These are phyloP conservation scores for Diachasmimorpha longicaudata DNA, from an alignment of 1,140 invertebrate species.

Conservation along the genomic window DNA sequence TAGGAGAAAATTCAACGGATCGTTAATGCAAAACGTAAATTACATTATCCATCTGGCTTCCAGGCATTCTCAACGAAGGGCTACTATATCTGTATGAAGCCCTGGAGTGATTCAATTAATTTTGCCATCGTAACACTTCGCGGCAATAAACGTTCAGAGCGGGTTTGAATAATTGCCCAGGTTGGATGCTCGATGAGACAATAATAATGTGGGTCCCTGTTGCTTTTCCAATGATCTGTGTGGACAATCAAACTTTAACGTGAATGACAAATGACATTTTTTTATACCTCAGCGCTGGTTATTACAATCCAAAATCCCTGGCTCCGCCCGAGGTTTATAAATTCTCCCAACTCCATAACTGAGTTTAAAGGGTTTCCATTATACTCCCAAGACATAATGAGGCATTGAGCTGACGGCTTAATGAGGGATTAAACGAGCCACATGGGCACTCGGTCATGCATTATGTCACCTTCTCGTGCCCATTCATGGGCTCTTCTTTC, in stretches of 20 bases:
- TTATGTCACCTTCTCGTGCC: neutral
- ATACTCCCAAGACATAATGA: neutral
- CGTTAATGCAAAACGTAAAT: slow-evolving; percentile 10
- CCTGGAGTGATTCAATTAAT: neutral
- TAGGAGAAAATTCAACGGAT: neutral
- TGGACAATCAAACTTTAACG: neutral
- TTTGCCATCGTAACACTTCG: slow-evolving; percentile 4
- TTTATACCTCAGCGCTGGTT: neutral
- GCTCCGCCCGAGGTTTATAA: neutral
- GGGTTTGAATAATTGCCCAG: neutral
- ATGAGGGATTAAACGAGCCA: neutral
- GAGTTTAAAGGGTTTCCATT: neutral
- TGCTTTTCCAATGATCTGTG: neutral
- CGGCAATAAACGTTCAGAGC: neutral
- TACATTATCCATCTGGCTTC: slow-evolving; percentile 7
- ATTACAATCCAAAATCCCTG: neutral
- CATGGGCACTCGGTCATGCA: neutral
- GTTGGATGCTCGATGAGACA: neutral
- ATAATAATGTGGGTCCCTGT: neutral
- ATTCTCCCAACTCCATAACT: neutral
- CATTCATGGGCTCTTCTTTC: neutral
- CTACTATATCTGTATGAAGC: neutral
- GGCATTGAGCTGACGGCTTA: neutral
- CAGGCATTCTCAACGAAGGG: neutral
- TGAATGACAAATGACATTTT: neutral